phyloP scores from a whole-genome alignment of 2,113 vertebrate species.

The Mesembrinibis cayennensis region DNA sequence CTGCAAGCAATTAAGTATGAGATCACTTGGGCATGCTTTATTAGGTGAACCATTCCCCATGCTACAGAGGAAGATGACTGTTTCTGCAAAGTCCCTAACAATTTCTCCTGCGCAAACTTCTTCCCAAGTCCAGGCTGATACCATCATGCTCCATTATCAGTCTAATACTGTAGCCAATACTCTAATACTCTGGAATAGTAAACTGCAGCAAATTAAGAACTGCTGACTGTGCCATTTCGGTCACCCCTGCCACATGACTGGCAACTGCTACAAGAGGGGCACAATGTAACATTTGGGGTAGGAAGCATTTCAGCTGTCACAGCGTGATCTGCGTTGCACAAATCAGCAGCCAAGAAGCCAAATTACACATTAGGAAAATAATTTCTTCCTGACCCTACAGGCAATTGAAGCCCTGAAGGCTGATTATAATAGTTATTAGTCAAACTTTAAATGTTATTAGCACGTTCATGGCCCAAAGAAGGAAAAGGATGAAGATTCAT shows the following conservation, averaged over 20 bases:
- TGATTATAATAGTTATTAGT: not conserved
- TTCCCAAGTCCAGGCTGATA: not conserved
- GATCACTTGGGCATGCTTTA: not conserved
- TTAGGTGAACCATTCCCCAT: not conserved
- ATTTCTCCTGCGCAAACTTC: not conserved
- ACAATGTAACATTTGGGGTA: not conserved
- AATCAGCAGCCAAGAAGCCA: conserved; percentile 14
- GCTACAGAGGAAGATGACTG: conserved; percentile 8
- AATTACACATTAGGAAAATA: not conserved
- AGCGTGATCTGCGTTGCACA: not conserved
- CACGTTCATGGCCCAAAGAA: not conserved
- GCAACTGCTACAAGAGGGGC: not conserved
- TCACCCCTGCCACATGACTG: not conserved
- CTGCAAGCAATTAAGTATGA: not conserved
- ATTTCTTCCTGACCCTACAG: conserved; percentile 16
- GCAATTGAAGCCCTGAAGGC: not conserved
- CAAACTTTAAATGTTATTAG: not conserved
- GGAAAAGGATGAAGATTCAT: not conserved
- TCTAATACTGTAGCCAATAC: not conserved
- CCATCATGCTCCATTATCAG: not conserved
- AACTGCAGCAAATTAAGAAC: not conserved
- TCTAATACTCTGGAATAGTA: not conserved
- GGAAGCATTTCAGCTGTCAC: not conserved
- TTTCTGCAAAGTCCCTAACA: not conserved
- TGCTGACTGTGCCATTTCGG: not conserved